Evolutionary conservation across 2,888 invertebrate genomes (phyloP), one percentile per base, ranked within the genome.

Genomic region (Tuta absoluta): DNA sequence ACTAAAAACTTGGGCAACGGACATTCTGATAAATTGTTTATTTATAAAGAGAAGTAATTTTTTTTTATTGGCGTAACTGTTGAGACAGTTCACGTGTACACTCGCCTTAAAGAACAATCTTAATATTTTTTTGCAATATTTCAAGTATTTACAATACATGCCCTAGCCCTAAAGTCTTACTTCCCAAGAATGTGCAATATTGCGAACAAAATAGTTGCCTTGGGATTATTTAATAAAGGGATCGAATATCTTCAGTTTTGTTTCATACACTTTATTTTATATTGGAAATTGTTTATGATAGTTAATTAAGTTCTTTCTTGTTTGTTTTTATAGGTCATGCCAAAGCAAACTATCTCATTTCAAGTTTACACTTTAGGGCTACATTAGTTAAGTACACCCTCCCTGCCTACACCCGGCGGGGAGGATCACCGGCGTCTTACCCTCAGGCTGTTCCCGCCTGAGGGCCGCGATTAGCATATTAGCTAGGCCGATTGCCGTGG

Each of bases 181-280:
- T 78, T 51, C 17, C 0, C 10, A 83, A 81, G 84, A 85, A 86
- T 83, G 81, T 73, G 76, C 75, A 79, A 78, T 84, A 84, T 84
- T 80, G 80, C 74, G 79, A 24, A 78, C 73, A 79, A 78, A 49
- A 75, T 80, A 79, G 78, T 78, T 75, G 76, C 71, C 63, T 62
- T 62, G 60, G 67, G 74, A 75, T 77, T 33, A 72, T 80, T 83
- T 82, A 81, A 81, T 84, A 85, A n/a, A 82, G 71, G 75, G 75
- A 74, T 78, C 74, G 72, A 78, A 81, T 80, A 80, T 79, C 78
- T 83, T 78, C 65, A 38, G 33, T 45, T 45, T 63, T 45, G 17
- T 49, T 51, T 17, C 1, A 14, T 7, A 51, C n/a, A 37, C 51
- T 61, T 61, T 37, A 58, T 58, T 11, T 61, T 37, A 51, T 62